Evolutionary conservation across 2,888 invertebrate species (phyloP), one percentile per base, ranked within the genome.

Genomic region (Tetrapedia diversipes): DNA sequence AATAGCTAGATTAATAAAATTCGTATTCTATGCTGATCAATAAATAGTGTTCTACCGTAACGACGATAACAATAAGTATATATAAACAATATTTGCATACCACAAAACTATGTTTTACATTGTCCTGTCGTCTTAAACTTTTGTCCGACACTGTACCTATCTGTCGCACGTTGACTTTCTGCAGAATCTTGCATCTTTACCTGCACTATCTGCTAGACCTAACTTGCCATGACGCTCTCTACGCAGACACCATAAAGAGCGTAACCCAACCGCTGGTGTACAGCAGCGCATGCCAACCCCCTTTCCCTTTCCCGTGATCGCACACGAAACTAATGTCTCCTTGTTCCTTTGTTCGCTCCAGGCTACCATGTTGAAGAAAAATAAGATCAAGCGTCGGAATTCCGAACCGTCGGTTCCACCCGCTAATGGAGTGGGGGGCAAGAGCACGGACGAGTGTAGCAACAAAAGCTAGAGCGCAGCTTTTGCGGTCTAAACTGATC

Each of bases 291-390:
- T 90, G 90, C 83, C n/a, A n/a, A n/a, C n/a, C n/a, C n/a, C n/a
- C 83, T 82, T 86, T 88, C 87, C 47, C 10, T 4, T 10, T 88
- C 84, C 88, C 86, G 85, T 80, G 80, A 87, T 88, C 84, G 88
- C 88, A 88, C 87, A 86, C 87, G 87, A 56, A 61, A 91, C 89
- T 91, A 91, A 91, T 91, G 49, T 88, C 87, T 90, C 88, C 89
- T 89, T 91, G 86, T 91, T 91, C 89, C 89, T 91, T 86, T 91
- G 90, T 92, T 91, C 89, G 90, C 90, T 90, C 89, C 95, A 99
- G 99, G 99, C 99, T 92, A 99, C 99, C 93, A 99, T 99, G 99
- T 95, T 99, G 95, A 99, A 99, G 96, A 99, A 99, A 96, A 96
- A 96, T 94, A 99, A 99, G 95, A 98, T 98, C 95, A 98, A 98